Conservation (phyloP, 2,797 vertebrate species). For the Gastrophryne carolinensis region DNA sequence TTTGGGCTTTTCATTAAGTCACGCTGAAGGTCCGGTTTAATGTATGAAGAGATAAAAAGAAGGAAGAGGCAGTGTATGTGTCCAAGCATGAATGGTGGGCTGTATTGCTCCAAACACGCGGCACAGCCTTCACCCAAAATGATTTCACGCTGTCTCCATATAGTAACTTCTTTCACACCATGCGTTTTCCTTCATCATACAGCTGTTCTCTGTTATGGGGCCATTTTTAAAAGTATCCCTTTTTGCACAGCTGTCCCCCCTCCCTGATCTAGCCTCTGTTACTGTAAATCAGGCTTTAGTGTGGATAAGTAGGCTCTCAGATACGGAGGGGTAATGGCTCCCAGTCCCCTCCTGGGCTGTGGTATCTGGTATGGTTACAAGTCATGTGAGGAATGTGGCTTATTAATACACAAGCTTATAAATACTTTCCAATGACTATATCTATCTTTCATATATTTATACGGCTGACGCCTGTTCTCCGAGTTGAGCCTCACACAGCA, state of each 20-base stretch:
- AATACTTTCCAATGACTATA: conserved; percentile 54
- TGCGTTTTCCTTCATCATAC: not conserved
- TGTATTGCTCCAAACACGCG: too few relatives aligned
- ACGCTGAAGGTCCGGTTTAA: too few relatives aligned
- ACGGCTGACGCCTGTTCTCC: not conserved
- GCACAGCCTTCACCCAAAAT: not conserved
- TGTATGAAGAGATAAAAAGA: too few relatives aligned
- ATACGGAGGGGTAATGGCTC: not conserved
- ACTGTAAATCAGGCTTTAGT: not conserved
- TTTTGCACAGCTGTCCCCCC: not conserved
- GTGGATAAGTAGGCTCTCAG: not conserved
- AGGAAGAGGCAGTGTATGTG: too few relatives aligned
- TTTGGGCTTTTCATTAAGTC: too few relatives aligned
- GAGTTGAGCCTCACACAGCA: not conserved
- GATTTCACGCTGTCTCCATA: not conserved
- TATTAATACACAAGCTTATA: conserved; percentile 54
- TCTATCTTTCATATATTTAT: conserved; percentile 31
- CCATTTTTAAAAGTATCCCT: not conserved
- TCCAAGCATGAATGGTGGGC: too few relatives aligned
- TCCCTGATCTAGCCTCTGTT: not conserved
- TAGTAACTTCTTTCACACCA: not conserved
- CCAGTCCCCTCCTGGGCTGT: not conserved
- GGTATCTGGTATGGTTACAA: not conserved
- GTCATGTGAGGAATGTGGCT: conserved; percentile 31
- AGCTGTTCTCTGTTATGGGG: not conserved